Conservation (phyloP, 2,113 vertebrate species). For the Phyllopteryx taeniolatus region DNA sequence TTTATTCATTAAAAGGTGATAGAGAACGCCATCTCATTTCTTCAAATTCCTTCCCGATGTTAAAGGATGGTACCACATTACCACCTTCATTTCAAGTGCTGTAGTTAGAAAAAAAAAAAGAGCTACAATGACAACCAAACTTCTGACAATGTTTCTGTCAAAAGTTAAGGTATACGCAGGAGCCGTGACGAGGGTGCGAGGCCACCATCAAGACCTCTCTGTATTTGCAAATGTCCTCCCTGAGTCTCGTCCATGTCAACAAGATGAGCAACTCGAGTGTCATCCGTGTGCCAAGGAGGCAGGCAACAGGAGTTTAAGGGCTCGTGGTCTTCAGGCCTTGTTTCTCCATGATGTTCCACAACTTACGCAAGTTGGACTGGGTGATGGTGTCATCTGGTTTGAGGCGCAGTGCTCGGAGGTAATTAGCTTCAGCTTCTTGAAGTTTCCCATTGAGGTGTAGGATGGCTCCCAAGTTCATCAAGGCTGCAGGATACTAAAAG, state of each 20-base stretch:
- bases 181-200: constrained; percentile 31
- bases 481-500: constrained; percentile 89
- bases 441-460: constrained; percentile 96
- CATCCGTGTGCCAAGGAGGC: constrained; percentile 28
- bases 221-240: constrained; percentile 44
- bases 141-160: constrained; percentile 31
- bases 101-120: constrained; percentile 23
- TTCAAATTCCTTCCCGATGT: constrained; percentile 39
- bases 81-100: constrained; percentile 66
- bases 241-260: constrained; percentile 26
- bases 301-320: constrained; percentile 71
- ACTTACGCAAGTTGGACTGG: constrained; percentile 95
- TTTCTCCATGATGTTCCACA: constrained; percentile 99
- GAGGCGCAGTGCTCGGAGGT: constrained; percentile 90
- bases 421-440: constrained; percentile 91
- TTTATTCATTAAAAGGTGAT: constrained; percentile 5
- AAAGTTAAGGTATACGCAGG: constrained; percentile 39
- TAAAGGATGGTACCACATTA: constrained; percentile 63
- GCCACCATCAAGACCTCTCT: constrained; percentile 22
- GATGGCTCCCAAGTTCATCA: constrained; percentile 99
- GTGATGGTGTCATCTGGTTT: constrained; percentile 97
- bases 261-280: constrained; percentile 17
- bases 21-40: constrained; percentile 1
- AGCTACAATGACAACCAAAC: constrained; percentile 19
- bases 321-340: constrained; percentile 90